Conservation (phyloP, 2,888 invertebrate species). For the Gymnoscelis rufifasciata region DNA sequence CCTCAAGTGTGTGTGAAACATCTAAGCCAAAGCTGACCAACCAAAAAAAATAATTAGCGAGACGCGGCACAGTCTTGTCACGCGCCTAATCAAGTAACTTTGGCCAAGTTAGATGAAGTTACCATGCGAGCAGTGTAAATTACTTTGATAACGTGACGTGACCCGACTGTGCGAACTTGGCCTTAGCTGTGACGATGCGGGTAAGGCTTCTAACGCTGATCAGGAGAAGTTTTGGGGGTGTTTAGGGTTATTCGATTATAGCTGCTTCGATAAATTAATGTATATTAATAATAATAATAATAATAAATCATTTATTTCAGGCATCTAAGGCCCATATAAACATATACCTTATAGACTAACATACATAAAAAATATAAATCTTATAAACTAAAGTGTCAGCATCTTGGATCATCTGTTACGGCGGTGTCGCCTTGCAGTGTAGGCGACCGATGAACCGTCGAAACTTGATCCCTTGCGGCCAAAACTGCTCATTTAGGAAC, state of each 20-base stretch:
- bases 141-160: conserved; percentile 63
- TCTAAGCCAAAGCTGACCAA: conserved; percentile 19
- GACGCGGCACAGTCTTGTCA: conserved; percentile 44
- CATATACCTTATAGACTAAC: too few species aligned
- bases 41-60: conserved; percentile 42
- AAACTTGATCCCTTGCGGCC: too few species aligned
- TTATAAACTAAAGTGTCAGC: too few species aligned
- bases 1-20: not conserved
- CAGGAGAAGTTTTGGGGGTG: conserved; percentile 15
- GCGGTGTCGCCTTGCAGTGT: too few species aligned
- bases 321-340: too few species aligned
- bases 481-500: too few species aligned
- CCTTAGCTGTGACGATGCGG: conserved; percentile 23
- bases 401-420: too few species aligned
- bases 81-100: conserved; percentile 68
- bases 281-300: too few species aligned
- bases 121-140: conserved; percentile 55
- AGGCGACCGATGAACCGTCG: too few species aligned
- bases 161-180: conserved; percentile 49
- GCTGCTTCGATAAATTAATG: not conserved
- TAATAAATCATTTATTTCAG: too few species aligned
- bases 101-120: conserved; percentile 64
- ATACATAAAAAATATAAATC: too few species aligned
- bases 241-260: conserved; percentile 20
- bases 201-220: too few species aligned